phyloP scores from a whole-genome alignment of 1,140 invertebrate species.

The Diorhabda carinulata region DNA sequence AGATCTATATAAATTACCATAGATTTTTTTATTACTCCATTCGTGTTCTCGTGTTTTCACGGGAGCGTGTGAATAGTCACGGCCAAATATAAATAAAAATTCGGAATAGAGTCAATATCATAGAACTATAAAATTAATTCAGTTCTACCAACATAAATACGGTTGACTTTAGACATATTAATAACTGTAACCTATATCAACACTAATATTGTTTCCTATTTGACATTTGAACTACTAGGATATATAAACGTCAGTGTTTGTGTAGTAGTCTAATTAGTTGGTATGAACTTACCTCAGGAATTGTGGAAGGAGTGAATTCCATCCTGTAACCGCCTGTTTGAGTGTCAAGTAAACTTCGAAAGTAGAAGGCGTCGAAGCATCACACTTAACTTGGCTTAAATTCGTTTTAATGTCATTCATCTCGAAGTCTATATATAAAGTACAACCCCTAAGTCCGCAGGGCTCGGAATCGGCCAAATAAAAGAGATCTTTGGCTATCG shows the following conservation, averaged over 20 bases:
- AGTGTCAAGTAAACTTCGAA: conserved; percentile 81
- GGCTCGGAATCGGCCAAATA: conserved; percentile 78
- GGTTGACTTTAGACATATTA: background rate
- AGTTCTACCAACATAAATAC: background rate
- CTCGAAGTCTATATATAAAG: conserved; percentile 72
- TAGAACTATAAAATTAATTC: background rate
- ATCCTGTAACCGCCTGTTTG: conserved; percentile 74
- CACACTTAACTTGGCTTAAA: conserved; percentile 69
- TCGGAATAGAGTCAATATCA: too few relatives aligned
- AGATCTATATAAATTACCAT: too few relatives aligned
- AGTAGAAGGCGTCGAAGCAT: conserved; percentile 76
- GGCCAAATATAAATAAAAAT: too few relatives aligned
- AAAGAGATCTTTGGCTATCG: conserved; percentile 71
- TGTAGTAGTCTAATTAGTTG: background rate
- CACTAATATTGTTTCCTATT: conserved; percentile 1
- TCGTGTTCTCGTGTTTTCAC: too few relatives aligned
- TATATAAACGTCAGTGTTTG: background rate
- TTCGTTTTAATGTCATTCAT: conserved; percentile 61
- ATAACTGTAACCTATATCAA: background rate
- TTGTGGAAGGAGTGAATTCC: conserved; percentile 77
- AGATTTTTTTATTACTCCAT: too few relatives aligned
- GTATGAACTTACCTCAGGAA: conserved; percentile 74
- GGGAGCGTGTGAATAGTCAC: too few relatives aligned
- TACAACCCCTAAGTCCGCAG: conserved; percentile 75
- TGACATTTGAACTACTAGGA: background rate